Evolutionary conservation across 1,140 invertebrate species (phyloP).

Genomic region (Brachionus angularis): DNA sequence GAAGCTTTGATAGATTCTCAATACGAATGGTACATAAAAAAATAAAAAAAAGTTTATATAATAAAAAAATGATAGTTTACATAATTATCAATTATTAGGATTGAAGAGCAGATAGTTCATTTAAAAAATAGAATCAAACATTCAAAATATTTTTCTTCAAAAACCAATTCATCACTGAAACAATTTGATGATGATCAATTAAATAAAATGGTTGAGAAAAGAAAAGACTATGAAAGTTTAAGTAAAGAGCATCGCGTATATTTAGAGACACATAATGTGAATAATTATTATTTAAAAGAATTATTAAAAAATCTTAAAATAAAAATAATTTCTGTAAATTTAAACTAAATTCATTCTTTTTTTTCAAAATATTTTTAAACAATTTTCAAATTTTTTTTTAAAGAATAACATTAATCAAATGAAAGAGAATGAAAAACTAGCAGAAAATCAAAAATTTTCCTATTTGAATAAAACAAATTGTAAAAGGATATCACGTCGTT

Average conservation of each 20-base stretch:
- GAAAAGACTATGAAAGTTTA: constrained; percentile 7
- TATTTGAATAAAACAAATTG: no score
- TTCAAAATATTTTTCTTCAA: background rate
- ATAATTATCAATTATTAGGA: background rate
- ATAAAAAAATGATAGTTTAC: no score
- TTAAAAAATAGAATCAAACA: background rate
- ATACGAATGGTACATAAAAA: constrained; percentile 18
- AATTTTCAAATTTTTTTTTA: no score
- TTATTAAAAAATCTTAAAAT: background rate
- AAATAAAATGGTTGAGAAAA: background rate
- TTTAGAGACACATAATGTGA: constrained; percentile 9
- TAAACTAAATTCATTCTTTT: no score
- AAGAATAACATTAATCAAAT: no score
- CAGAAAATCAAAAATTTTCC: no score
- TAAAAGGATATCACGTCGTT: no score
- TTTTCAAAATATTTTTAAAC: no score
- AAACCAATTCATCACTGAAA: background rate
- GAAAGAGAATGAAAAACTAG: no score
- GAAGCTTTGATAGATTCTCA: constrained; percentile 16
- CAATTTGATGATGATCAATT: background rate
- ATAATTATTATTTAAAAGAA: constrained; percentile 21
- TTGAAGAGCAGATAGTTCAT: background rate
- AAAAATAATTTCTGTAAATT: background rate
- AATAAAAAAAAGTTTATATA: background rate
- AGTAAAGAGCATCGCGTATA: background rate